These are phyloP conservation scores for Chlorops oryzae DNA, from an alignment of 1,140 invertebrate genomes.

Conservation along the genomic window DNA sequence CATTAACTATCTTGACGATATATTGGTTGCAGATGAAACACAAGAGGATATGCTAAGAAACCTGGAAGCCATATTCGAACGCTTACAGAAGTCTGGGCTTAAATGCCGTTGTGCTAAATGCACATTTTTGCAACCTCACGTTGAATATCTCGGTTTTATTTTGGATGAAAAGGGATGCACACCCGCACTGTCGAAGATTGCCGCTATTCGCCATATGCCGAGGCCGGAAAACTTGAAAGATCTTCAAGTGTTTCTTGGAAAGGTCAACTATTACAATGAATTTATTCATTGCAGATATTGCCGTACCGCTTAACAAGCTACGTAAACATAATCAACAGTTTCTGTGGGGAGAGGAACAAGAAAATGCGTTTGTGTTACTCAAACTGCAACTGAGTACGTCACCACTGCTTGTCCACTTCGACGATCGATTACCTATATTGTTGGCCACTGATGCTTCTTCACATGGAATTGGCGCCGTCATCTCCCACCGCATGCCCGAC, in stretches of 20 bases:
- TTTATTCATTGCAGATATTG: slow-evolving; percentile 23
- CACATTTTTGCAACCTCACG: background rate
- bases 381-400: too few species aligned
- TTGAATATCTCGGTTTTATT: slow-evolving; percentile 38
- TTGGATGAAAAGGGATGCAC: slow-evolving; percentile 36
- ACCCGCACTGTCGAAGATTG: slow-evolving; percentile 32
- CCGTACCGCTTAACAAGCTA: slow-evolving; percentile 5
- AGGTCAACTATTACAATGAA: slow-evolving; percentile 46
- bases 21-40: background rate
- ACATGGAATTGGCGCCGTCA: too few species aligned
- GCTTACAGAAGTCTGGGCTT: too few species aligned
- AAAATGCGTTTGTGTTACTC: too few species aligned
- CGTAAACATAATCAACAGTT: background rate
- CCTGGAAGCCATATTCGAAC: too few species aligned
- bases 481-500: too few species aligned
- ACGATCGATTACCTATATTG: too few species aligned
- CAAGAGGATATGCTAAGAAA: background rate
- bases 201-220: slow-evolving; percentile 39
- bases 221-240: slow-evolving; percentile 32
- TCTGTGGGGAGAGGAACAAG: too few species aligned
- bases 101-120: too few species aligned
- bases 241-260: slow-evolving; percentile 37
- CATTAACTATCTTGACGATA: background rate
- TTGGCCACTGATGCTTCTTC: too few species aligned
- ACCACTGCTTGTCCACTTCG: too few species aligned